Evolutionary conservation across 1,140 invertebrate genomes (phyloP).

Genomic region (Rhopalosiphum padi): DNA sequence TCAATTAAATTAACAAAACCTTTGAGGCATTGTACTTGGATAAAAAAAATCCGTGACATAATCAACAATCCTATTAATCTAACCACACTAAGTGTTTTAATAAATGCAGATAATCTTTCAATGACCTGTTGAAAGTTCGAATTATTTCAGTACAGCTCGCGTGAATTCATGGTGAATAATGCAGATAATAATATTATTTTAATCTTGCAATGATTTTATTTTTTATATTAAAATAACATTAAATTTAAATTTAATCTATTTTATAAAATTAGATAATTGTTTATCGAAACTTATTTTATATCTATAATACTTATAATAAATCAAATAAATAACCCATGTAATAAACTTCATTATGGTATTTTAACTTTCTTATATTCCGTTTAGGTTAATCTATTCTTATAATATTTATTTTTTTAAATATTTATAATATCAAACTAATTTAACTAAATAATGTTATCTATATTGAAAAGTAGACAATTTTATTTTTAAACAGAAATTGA

Average conservation of each 20-base stretch:
- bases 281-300: too few relatives aligned
- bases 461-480: too few relatives aligned
- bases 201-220: not conserved
- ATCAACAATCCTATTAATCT: not conserved
- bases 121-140: not conserved
- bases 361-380: too few relatives aligned
- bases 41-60: not conserved
- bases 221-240: not conserved
- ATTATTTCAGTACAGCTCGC: not conserved
- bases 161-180: not conserved
- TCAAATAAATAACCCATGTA: too few relatives aligned
- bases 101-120: not conserved
- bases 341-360: too few relatives aligned
- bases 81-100: not conserved
- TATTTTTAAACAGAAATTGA: too few relatives aligned
- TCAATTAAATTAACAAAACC: not conserved
- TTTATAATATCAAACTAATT: too few relatives aligned
- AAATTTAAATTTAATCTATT: not conserved
- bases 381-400: too few relatives aligned
- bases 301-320: too few relatives aligned
- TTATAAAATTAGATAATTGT: not conserved
- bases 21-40: not conserved
- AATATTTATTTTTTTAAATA: too few relatives aligned
- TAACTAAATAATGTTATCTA: too few relatives aligned
- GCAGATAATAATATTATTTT: not conserved